Percentiles rank a stretch among this genome's conserved stretches.
phyloP scores from a whole-genome alignment of 2,113 vertebrate genomes.

The Callionymus lyra region DNA sequence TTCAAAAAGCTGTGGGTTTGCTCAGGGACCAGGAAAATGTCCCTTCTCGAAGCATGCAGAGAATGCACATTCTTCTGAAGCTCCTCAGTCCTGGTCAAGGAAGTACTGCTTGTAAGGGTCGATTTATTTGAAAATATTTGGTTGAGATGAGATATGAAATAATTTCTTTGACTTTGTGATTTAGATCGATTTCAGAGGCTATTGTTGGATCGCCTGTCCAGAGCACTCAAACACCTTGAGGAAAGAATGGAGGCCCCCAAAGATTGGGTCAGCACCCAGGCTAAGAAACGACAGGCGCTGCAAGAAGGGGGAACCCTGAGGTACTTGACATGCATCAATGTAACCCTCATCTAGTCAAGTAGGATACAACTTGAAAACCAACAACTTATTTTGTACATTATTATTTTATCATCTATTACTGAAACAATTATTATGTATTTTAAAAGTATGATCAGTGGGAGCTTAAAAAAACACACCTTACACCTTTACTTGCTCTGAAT shows the following conservation, averaged over 20 bases:
- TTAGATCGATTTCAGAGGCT: constrained; percentile 64
- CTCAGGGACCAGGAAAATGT: constrained; percentile 69
- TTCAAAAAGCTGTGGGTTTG: constrained; percentile 85
- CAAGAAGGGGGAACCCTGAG: constrained; percentile 95
- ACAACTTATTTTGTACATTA: no score
- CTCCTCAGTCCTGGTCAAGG: constrained; percentile 64
- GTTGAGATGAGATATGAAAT: constrained; percentile 73
- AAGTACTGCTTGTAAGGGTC: no score
- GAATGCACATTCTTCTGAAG: constrained; percentile 79
- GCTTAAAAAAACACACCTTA: background rate
- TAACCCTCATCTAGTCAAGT: no score
- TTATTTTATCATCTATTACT: no score
- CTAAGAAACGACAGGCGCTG: constrained; percentile 80
- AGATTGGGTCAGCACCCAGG: constrained; percentile 82
- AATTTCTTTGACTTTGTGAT: constrained; percentile 61
- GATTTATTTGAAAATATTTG: background rate
- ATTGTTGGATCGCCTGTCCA: constrained; percentile 61
- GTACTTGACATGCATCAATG: no score
- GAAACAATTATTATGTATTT: no score
- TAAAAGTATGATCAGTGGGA: no score
- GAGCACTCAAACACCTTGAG: constrained; percentile 32
- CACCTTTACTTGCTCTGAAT: background rate
- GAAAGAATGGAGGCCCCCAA: background rate
- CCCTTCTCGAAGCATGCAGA: constrained; percentile 62
- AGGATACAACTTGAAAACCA: no score